Conservation (phyloP, 2,888 invertebrate species). For the Nemurella pictetii region DNA sequence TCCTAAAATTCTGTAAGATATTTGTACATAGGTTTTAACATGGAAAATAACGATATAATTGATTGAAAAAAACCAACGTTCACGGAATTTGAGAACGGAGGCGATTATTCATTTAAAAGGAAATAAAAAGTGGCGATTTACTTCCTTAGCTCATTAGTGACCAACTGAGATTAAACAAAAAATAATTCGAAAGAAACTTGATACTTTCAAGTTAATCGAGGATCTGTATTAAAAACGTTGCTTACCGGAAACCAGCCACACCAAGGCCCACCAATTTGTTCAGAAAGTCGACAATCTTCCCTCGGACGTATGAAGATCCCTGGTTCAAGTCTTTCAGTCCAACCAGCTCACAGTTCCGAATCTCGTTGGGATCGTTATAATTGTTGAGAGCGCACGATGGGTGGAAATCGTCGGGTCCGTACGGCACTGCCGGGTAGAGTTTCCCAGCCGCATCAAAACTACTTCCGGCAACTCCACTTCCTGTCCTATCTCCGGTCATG, state of each 20-base stretch:
- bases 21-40: too few relatives aligned
- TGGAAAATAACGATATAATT: too few relatives aligned
- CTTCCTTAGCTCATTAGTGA: too few relatives aligned
- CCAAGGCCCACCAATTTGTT: constrained; percentile 70
- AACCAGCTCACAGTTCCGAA: constrained; percentile 70
- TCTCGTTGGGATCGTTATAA: constrained; percentile 66
- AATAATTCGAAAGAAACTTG: too few relatives aligned
- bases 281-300: constrained; percentile 65
- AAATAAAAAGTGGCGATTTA: too few relatives aligned
- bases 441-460: constrained; percentile 58
- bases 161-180: too few relatives aligned
- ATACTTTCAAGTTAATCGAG: too few relatives aligned
- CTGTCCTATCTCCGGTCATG: constrained; percentile 66
- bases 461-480: constrained; percentile 69
- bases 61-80: too few relatives aligned
- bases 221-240: background rate
- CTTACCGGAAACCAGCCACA: constrained; percentile 79
- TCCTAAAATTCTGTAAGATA: too few relatives aligned
- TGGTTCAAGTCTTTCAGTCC: constrained; percentile 80
- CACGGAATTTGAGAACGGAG: too few relatives aligned
- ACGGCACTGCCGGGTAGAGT: constrained; percentile 68
- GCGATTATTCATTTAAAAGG: too few relatives aligned
- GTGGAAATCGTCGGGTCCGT: constrained; percentile 69
- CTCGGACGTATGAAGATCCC: constrained; percentile 63
- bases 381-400: constrained; percentile 64